These are phyloP conservation scores for Smithornis capensis DNA, from an alignment of 2,113 vertebrate genomes.

Conservation along the genomic window DNA sequence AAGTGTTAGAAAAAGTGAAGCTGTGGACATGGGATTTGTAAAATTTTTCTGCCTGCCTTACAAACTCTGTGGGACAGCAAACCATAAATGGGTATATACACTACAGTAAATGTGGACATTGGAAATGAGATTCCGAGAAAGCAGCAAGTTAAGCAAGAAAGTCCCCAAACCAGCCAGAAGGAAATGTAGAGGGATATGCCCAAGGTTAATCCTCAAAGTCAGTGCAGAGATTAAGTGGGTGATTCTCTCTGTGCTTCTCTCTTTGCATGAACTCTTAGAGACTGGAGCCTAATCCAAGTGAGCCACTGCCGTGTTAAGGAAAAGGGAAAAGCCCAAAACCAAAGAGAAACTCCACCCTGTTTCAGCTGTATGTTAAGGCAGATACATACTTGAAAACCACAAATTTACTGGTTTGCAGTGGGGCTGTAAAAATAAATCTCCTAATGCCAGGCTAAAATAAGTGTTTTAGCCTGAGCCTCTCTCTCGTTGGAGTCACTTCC, in stretches of 20 bases:
- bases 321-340: not conserved
- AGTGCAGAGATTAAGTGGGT: not conserved
- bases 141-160: not conserved
- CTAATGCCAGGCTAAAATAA: not conserved
- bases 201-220: not conserved
- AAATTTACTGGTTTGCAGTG: not conserved
- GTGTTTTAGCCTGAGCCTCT: not conserved
- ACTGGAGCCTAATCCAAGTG: not conserved
- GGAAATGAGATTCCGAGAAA: not conserved
- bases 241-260: not conserved
- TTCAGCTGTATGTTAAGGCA: not conserved
- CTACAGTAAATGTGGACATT: not conserved
- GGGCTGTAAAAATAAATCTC: not conserved
- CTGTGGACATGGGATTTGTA: not conserved
- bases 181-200: not conserved
- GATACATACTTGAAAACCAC: not conserved
- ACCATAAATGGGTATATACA: not conserved
- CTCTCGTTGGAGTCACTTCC: not conserved
- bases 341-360: not conserved
- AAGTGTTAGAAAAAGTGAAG: not conserved
- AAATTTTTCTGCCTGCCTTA: not conserved
- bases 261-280: not conserved
- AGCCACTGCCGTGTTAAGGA: not conserved
- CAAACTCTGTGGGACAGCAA: not conserved
- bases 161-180: not conserved